phyloP scores from a whole-genome alignment of 2,113 vertebrate species.

The Pseudois nayaur region DNA sequence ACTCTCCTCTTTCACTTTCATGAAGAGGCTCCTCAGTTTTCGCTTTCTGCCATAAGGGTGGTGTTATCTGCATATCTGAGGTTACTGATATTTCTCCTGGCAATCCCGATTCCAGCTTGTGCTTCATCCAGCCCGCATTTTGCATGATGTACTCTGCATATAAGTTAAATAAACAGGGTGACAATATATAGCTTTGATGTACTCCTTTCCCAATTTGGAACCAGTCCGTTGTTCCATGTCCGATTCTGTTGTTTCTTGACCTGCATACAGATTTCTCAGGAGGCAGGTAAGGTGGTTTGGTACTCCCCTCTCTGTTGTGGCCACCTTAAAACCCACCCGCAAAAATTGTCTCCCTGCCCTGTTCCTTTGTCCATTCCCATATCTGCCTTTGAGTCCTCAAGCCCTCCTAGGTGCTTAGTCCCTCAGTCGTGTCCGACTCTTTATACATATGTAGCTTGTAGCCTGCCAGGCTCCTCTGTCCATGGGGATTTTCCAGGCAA shows the following conservation, averaged over 20 bases:
- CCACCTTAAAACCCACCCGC: background rate
- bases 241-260: background rate
- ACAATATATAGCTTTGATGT: background rate
- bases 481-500: background rate
- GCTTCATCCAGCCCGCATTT: background rate
- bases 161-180: background rate
- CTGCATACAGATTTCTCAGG: background rate
- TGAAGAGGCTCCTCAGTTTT: background rate
- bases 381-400: background rate
- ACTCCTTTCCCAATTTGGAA: background rate
- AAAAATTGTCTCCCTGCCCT: background rate
- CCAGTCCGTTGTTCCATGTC: background rate
- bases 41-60: background rate
- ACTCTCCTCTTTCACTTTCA: background rate
- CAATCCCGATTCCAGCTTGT: background rate
- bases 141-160: background rate
- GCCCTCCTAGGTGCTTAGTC: background rate
- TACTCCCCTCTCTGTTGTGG: background rate
- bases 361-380: background rate
- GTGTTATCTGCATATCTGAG: background rate
- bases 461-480: background rate
- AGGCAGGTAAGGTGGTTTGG: background rate
- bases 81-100: background rate
- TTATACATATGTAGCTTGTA: background rate
- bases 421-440: background rate